A percentile compares a stretch with the other conserved stretches of the same genome.
Conservation (phyloP, 1,140 invertebrate genomes). For the Cotesia vestalis region DNA sequence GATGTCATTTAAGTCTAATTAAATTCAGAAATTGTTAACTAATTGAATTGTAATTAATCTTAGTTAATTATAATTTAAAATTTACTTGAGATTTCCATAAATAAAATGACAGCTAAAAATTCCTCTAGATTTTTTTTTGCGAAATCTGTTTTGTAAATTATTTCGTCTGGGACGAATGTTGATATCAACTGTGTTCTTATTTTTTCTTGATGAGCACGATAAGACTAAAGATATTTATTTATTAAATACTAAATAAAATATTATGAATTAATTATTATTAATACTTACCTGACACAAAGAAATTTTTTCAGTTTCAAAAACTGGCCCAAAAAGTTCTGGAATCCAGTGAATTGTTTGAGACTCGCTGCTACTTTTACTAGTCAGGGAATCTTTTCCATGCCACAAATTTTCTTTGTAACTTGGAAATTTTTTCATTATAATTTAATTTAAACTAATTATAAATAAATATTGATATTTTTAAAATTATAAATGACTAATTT, state of each 20-base stretch:
- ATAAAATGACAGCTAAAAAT: conserved; percentile 38
- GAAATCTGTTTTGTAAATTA: conserved; percentile 41
- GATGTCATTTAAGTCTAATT: conserved; percentile 42
- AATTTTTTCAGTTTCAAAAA: conserved; percentile 38
- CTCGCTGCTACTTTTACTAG: conserved; percentile 1
- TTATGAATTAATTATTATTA: conserved; percentile 11
- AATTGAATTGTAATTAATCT: too few relatives aligned
- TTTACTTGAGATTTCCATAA: conserved; percentile 42
- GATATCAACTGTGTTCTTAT: conserved; percentile 38
- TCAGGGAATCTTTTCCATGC: background rate
- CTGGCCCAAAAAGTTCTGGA: conserved; percentile 47
- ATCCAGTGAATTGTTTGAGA: conserved; percentile 32
- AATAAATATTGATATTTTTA: too few relatives aligned
- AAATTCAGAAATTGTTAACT: background rate
- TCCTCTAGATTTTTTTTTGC: conserved; percentile 30
- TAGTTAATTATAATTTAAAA: too few relatives aligned
- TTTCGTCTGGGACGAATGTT: conserved; percentile 49
- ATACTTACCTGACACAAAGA: conserved; percentile 47
- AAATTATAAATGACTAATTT: too few relatives aligned
- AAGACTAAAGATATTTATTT: conserved; percentile 31
- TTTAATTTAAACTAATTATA: too few relatives aligned
- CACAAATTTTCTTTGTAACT: background rate
- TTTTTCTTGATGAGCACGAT: conserved; percentile 31
- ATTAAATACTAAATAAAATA: background rate
- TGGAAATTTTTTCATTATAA: background rate